Evolutionary conservation across 2,797 vertebrate genomes (phyloP).

Genomic region (Melanotaenia pygmaea): DNA sequence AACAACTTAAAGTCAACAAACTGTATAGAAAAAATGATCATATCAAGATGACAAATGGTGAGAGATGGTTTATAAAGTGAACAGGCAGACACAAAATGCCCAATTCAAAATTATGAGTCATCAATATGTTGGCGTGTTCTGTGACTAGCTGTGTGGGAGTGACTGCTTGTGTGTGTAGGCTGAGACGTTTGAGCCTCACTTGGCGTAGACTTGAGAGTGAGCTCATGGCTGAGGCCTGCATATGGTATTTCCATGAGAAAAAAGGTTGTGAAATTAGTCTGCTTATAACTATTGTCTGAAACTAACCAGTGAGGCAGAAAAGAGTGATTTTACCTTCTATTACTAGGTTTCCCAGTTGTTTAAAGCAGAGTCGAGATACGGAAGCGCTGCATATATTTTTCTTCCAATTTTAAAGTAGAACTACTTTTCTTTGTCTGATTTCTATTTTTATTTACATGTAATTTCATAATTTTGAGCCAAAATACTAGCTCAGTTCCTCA

Average conservation of each 20-base stretch:
- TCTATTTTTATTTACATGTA: neutral
- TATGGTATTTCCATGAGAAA: conserved; percentile 89
- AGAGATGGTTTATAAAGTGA: conserved; percentile 48
- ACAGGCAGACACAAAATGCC: conserved; percentile 55
- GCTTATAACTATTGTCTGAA: conserved; percentile 72
- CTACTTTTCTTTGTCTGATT: neutral
- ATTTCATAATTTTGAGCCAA: neutral
- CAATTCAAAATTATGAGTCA: conserved; percentile 54
- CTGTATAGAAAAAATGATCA: conserved; percentile 8
- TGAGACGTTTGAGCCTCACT: conserved; percentile 76
- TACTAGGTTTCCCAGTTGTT: conserved; percentile 20
- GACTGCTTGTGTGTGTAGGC: conserved; percentile 68
- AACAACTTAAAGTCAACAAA: conserved; percentile 23
- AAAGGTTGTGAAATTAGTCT: conserved; percentile 67
- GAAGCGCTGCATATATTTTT: conserved; percentile 1
- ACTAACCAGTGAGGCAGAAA: conserved; percentile 57
- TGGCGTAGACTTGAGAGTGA: conserved; percentile 85
- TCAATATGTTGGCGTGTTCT: conserved; percentile 62
- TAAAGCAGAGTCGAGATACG: neutral
- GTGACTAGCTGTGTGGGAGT: conserved; percentile 68
- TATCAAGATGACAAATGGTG: conserved; percentile 8
- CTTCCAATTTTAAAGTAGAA: neutral
- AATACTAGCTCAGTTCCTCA: neutral
- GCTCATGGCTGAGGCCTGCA: conserved; percentile 83
- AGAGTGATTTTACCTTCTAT: conserved; percentile 40